Base-by-base conservation (phyloP, 2,113 vertebrate species). In the Chionodraco myersi region DNA sequence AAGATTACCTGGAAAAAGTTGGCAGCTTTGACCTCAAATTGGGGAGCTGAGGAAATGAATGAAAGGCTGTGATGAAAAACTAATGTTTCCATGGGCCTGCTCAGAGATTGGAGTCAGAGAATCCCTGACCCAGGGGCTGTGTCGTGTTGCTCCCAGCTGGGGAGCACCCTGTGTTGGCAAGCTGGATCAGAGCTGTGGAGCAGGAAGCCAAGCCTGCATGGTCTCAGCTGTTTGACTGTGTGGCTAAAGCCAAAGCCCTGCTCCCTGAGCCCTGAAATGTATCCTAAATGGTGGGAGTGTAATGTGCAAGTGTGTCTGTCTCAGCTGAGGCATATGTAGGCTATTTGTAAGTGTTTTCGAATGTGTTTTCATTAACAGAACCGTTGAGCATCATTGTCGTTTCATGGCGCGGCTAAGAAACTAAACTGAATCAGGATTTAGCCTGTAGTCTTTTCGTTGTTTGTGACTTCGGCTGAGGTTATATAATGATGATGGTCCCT, bases 401-500 rank as follows among this genome's bases (percentile, higher is more conserved):
- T 59, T 75, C 36, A n/a, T 23, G 44, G 5, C 41, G 52, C 16
- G 26, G 36, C 54, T 51, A 36, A 21, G 41, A 68, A 68, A 70
- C 63, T 5, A 44, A 79, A 58, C n/a, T 5, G 47, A 77, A 83
- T 18, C 14, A 8, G 51, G 15, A 67, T 70, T 41, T 44, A 36
- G 34, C 26, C 62, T 21, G 6, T 41, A 58, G 74, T 71, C 65
- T 54, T 72, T 62, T 56, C 36, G 59, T 54, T 63, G 51, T 69
- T 56, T 67, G 71, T 47, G n/a, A 15, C 80, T 72, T 88, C 82
- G 80, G 75, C 59, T 69, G 82, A 69, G 36, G 75, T 90, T 90
- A 83, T 84, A 71, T 86, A 83, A 85, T 76, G 64, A 82, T 81
- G 80, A 89, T 77, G 74, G 79, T 80, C 79, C 79, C 82, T 69